Evolutionary conservation across 2,888 invertebrate species (phyloP), one percentile per base, ranked within the genome.

Genomic region (Leucoma salicis): DNA sequence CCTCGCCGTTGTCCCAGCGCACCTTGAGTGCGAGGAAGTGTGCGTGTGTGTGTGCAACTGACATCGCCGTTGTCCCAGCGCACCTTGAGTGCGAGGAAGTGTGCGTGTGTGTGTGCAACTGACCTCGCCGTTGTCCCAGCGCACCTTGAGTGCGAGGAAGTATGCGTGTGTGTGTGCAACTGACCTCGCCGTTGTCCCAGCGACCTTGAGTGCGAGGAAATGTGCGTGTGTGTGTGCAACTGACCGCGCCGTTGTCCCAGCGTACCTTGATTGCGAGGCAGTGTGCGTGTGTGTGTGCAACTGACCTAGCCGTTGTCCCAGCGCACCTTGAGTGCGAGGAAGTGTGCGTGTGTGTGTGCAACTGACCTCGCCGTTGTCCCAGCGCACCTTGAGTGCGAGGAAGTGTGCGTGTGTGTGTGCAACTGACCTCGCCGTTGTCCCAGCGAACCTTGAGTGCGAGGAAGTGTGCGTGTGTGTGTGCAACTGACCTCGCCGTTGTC

Each of bases 271-370:
- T 67, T 53, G 81, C 69, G 13, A 82, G 73, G 75, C 83, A 82
- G 57, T 77, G 70, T 2, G 68, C 60, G 41, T 78, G 68, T 2
- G 76, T 76, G 0, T 53, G 54, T n/a, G n/a, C n/a, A n/a, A n/a
- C n/a, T n/a, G n/a, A 92, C 79, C 63, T 99, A 98, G 0, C 96
- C 97, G 75, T 96, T 98, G 79, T 98, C 98, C 99, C 99, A 99
- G 16, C 94, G 91, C 34, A 95, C 94, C 3, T 91, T 89, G 28
- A 85, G 68, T 53, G 81, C 69, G 13, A 82, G 73, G 75, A 84
- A 82, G 57, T 77, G 70, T 3, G 68, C 59, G 41, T n/a, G n/a
- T n/a, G n/a, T n/a, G n/a, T n/a, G n/a, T n/a, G n/a, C n/a, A n/a
- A n/a, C n/a, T n/a, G n/a, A 37, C 42, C 63, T 99, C 98, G 0